Evolutionary conservation across 2,888 invertebrate species (phyloP).

Genomic region (Muschampia plurimacula): DNA sequence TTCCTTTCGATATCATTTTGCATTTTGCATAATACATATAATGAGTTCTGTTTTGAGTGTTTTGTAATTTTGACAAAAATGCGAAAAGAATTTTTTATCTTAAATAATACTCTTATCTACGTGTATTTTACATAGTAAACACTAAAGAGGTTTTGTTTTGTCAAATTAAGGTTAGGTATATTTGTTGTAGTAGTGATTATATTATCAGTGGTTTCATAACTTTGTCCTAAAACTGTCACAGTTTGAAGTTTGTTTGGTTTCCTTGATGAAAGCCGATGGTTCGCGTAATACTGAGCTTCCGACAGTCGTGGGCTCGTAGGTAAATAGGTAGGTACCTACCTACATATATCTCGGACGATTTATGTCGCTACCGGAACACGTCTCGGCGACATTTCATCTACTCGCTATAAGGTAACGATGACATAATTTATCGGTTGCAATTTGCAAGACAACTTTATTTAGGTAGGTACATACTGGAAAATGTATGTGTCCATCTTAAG

Average conservation of each 20-base stretch:
- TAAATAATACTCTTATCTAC: not conserved
- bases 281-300: slow-evolving; percentile 35
- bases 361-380: slow-evolving; percentile 38
- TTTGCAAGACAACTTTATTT: slow-evolving; percentile 10
- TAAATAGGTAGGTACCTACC: too few relatives aligned
- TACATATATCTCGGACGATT: slow-evolving; percentile 22
- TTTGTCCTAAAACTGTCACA: slow-evolving; percentile 23
- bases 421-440: slow-evolving; percentile 33
- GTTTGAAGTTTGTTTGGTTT: slow-evolving; percentile 11
- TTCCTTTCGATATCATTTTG: not conserved
- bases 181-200: not conserved
- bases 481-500: not conserved
- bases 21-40: not conserved
- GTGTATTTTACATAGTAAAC: not conserved
- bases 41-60: not conserved
- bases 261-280: slow-evolving; percentile 33
- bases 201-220: slow-evolving; percentile 7
- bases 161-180: not conserved
- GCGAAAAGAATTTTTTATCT: not conserved
- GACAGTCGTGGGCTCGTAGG: not conserved
- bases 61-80: not conserved
- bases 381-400: slow-evolving; percentile 36
- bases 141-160: too few relatives aligned
- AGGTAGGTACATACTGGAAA: not conserved
- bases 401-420: slow-evolving; percentile 34